phyloP scores from a whole-genome alignment of 2,113 vertebrate species.

The Pyrgilauda ruficollis region DNA sequence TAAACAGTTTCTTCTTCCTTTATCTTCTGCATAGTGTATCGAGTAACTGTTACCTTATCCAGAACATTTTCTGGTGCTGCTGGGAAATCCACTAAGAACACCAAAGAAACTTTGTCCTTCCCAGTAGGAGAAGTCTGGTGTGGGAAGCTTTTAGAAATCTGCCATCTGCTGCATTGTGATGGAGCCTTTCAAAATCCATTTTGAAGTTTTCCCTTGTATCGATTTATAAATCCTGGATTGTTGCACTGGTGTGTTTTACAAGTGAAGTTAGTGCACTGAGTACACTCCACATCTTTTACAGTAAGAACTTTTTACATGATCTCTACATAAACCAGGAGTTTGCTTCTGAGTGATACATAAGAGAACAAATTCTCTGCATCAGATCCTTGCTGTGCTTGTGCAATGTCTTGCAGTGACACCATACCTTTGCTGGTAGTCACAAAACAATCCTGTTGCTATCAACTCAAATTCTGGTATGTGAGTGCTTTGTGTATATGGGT shows the following conservation, averaged over 20 bases:
- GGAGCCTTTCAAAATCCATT: not conserved
- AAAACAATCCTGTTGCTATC: not conserved
- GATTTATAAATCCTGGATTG: not conserved
- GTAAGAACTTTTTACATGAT: not conserved
- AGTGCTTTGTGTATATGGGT: not conserved
- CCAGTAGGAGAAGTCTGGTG: not conserved
- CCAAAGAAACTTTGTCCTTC: not conserved
- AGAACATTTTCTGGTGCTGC: not conserved
- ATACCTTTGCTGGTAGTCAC: not conserved
- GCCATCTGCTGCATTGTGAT: not conserved
- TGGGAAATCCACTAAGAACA: not conserved
- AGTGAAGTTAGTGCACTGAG: not conserved
- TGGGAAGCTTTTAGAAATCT: not conserved
- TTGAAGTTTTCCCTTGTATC: not conserved
- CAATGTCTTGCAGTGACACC: fast-evolving
- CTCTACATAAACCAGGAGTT: not conserved
- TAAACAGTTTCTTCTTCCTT: not conserved
- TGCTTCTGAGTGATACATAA: not conserved
- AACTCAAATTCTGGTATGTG: not conserved
- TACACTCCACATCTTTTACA: not conserved
- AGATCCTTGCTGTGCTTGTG: not conserved
- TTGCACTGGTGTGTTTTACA: not conserved
- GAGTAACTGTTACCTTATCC: not conserved
- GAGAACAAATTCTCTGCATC: not conserved
- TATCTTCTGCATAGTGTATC: not conserved